These are phyloP conservation scores for Cydia splendana DNA, from an alignment of 1,140 invertebrate genomes.

Conservation along the genomic window DNA sequence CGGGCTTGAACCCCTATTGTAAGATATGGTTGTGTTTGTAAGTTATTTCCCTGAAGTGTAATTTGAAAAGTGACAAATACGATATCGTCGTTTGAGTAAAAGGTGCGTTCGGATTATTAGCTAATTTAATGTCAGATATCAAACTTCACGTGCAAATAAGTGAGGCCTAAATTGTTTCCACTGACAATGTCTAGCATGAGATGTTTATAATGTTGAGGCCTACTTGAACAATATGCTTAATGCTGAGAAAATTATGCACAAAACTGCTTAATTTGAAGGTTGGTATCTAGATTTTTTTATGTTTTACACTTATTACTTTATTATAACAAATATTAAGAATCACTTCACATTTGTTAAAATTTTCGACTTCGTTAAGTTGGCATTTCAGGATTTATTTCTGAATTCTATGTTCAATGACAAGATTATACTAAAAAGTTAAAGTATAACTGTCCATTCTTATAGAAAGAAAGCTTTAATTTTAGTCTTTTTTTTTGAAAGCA, in stretches of 20 bases:
- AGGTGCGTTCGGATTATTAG: not conserved
- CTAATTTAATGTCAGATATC: not conserved
- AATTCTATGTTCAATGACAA: conserved; percentile 32
- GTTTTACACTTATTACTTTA: not conserved
- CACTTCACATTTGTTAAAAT: not conserved
- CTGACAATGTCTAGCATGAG: not conserved
- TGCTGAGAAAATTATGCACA: not conserved
- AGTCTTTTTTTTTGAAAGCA: conserved; percentile 40
- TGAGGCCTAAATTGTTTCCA: not conserved
- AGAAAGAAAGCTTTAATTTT: conserved; percentile 27
- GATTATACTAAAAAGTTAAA: not conserved
- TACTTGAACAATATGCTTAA: not conserved
- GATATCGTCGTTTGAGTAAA: not conserved
- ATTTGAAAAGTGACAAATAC: conserved; percentile 14
- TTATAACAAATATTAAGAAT: not conserved
- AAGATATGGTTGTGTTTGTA: conserved; percentile 43
- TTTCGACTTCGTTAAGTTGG: not conserved
- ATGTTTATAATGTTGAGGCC: not conserved
- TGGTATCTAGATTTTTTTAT: not conserved
- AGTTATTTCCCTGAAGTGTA: conserved; percentile 30
- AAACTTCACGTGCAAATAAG: conserved; percentile 5
- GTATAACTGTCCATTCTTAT: conserved; percentile 36
- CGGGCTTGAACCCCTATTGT: conserved; percentile 48
- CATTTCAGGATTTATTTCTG: conserved; percentile 17
- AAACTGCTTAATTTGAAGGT: not conserved